Conservation (phyloP, 2,113 vertebrate genomes). For the Daubentonia madagascariensis region DNA sequence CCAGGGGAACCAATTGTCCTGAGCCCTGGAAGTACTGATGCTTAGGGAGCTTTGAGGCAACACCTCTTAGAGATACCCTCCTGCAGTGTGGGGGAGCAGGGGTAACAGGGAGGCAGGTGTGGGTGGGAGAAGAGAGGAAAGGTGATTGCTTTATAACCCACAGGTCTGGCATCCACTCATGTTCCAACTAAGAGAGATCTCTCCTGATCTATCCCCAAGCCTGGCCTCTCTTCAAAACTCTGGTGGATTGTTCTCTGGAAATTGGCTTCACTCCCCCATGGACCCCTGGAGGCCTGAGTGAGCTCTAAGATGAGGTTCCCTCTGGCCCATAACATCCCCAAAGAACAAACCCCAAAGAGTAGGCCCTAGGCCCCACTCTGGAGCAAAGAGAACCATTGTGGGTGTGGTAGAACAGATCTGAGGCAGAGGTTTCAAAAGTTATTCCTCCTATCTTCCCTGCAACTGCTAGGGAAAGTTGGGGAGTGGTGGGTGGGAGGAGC, state of each 20-base stretch:
- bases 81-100: background rate
- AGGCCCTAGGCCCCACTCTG: background rate
- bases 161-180: conserved; percentile 39
- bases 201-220: background rate
- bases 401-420: conserved; percentile 23
- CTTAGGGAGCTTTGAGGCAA: conserved; percentile 48
- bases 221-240: conserved; percentile 33
- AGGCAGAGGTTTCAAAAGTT: conserved; percentile 51
- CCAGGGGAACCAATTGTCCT: conserved; percentile 28
- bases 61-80: conserved; percentile 62
- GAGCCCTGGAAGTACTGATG: conserved; percentile 36
- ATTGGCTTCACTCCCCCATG: background rate
- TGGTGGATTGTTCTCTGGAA: conserved; percentile 31
- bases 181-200: background rate
- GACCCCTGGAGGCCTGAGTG: background rate
- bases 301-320: conserved; percentile 17
- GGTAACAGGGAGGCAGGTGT: conserved; percentile 29
- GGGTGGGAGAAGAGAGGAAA: conserved; percentile 35
- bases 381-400: conserved; percentile 13
- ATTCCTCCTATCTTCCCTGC: conserved; percentile 29
- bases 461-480: conserved; percentile 49
- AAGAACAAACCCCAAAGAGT: conserved; percentile 37
- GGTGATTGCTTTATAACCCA: conserved; percentile 31
- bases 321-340: conserved; percentile 14
- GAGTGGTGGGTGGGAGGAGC: conserved; percentile 30